These are phyloP conservation scores for Pycnomerus fuliginosus DNA, from an alignment of 2,888 invertebrate species.

Conservation along the genomic window DNA sequence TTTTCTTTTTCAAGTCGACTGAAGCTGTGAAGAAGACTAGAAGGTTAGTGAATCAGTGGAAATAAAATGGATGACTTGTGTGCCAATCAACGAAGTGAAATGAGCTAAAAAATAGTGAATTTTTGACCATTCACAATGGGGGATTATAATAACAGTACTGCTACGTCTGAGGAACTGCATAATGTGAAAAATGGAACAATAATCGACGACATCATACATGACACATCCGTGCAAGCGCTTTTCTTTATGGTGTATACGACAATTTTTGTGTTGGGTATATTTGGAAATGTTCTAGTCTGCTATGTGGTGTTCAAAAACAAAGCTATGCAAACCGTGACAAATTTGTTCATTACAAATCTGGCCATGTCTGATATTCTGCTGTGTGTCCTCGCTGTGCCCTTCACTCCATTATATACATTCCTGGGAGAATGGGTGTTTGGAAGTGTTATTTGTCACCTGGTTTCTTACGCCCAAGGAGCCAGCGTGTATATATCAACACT, in stretches of 20 bases:
- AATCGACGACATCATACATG: constrained; percentile 57
- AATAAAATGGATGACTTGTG: not conserved
- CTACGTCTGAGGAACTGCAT: constrained; percentile 27
- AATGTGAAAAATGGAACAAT: constrained; percentile 22
- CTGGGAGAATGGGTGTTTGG: constrained; percentile 94
- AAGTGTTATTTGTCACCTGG: constrained; percentile 83
- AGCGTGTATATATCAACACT: constrained; percentile 97
- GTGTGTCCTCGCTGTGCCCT: constrained; percentile 91
- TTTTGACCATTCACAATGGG: constrained; percentile 12
- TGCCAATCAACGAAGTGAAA: not conserved
- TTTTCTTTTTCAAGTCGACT: constrained; percentile 7
- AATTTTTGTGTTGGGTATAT: constrained; percentile 86
- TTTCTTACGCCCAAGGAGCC: constrained; percentile 91
- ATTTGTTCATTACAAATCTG: constrained; percentile 94
- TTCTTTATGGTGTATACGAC: constrained; percentile 78
- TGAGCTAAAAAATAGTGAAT: constrained; percentile 3
- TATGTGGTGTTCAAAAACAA: constrained; percentile 90
- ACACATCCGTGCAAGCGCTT: constrained; percentile 67
- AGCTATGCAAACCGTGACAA: constrained; percentile 97
- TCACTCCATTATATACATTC: constrained; percentile 94
- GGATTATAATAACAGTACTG: constrained; percentile 31
- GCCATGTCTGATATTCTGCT: constrained; percentile 93
- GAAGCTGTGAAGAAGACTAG: no score
- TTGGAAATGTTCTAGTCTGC: constrained; percentile 89
- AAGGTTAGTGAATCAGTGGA: not conserved